A percentile compares a stretch with the other conserved stretches of the same genome.
phyloP scores from a whole-genome alignment of 2,113 vertebrate species.

The Excalfactoria chinensis region DNA sequence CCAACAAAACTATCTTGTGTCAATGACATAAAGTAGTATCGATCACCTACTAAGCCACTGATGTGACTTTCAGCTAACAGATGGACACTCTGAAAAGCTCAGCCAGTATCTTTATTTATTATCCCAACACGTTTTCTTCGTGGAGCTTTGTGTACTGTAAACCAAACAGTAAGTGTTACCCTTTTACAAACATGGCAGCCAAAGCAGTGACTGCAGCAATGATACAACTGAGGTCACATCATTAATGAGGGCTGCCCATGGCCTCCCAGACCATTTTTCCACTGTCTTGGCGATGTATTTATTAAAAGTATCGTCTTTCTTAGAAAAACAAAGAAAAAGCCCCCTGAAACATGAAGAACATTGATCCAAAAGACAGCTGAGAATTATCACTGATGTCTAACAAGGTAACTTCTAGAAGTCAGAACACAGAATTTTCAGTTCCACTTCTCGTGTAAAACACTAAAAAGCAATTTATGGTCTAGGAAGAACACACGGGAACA shows the following conservation, averaged over 20 bases:
- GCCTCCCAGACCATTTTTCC: background rate
- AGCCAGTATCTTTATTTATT: background rate
- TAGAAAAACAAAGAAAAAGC: background rate
- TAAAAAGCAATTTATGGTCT: background rate
- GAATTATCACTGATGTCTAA: background rate
- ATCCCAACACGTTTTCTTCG: background rate
- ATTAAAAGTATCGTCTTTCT: background rate
- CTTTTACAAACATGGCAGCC: background rate
- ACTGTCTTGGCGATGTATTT: background rate
- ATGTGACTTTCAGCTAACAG: background rate
- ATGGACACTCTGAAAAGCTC: background rate
- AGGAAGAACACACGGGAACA: conserved; percentile 11
- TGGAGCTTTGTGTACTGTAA: background rate
- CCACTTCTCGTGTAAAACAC: background rate
- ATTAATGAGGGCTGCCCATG: background rate
- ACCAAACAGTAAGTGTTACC: background rate
- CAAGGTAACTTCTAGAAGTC: background rate
- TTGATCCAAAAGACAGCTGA: background rate
- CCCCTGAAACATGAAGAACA: background rate
- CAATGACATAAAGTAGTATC: background rate
- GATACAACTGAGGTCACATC: background rate
- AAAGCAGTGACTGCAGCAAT: background rate
- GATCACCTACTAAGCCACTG: background rate
- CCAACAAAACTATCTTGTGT: background rate
- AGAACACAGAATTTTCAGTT: background rate